Percentiles rank a stretch among this genome's conserved stretches.
phyloP scores from a whole-genome alignment of 1,140 invertebrate species.

The Papilio polyxenes region DNA sequence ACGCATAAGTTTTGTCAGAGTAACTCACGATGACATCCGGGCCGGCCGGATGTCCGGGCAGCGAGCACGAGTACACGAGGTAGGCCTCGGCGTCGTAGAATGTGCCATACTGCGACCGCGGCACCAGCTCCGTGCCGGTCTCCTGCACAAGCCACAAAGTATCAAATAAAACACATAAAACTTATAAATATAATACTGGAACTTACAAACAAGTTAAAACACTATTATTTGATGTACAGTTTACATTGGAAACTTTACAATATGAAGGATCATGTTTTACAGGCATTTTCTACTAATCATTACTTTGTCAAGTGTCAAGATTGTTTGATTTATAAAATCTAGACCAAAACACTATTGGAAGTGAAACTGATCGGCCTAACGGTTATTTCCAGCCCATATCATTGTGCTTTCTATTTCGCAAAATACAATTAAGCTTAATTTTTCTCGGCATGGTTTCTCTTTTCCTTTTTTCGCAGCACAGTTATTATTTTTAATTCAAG shows the following conservation, averaged over 20 bases:
- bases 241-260: background rate
- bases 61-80: slow-evolving; percentile 90
- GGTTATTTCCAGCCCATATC: slow-evolving; percentile 30
- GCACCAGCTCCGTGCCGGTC: slow-evolving; percentile 87
- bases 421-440: slow-evolving; percentile 29
- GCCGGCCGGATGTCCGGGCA: slow-evolving; percentile 83
- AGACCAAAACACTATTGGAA: slow-evolving; percentile 16
- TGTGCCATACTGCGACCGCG: slow-evolving; percentile 89
- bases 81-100: slow-evolving; percentile 94
- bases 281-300: too few relatives aligned
- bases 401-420: slow-evolving; percentile 34
- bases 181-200: too few relatives aligned
- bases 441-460: slow-evolving; percentile 19
- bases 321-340: background rate
- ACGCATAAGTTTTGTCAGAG: background rate
- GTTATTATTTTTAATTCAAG: background rate
- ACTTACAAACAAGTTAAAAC: too few relatives aligned
- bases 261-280: background rate
- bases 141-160: slow-evolving; percentile 81
- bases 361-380: slow-evolving; percentile 23
- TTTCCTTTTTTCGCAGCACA: background rate
- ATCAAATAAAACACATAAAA: too few relatives aligned
- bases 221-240: too few relatives aligned
- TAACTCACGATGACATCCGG: slow-evolving; percentile 85
- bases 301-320: background rate